Evolutionary conservation across 2,113 vertebrate genomes (phyloP), one percentile per base, ranked within the genome.

Genomic region (Sinocyclocheilus anshuiensis): DNA sequence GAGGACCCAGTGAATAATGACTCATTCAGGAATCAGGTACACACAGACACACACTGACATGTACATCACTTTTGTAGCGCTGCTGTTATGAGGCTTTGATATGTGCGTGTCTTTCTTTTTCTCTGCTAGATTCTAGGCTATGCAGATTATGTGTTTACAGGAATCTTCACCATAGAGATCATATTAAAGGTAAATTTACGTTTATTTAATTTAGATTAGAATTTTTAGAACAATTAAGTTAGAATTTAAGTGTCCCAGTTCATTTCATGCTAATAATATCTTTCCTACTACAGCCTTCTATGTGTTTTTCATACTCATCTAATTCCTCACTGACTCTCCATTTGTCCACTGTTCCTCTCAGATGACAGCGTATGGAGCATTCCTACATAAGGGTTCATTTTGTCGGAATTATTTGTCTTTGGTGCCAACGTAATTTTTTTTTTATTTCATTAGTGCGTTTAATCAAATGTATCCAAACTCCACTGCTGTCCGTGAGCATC

Each of bases 141-240:
- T 95, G 98, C 98, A 93, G 98, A 99, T 95, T 98, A 99, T 90
- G 97, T 99, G 93, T 99, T 99, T 94, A 99, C 98, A 92, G 98
- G 97, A 94, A 97, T 99, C 95, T 99, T 99, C 96, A 99, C 98
- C 81, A 98, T 99, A 91, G 98, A 99, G 96, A 99, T 99, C 94
- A 97, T 99, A 93, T 97, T 99, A 91, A 99, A 99, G 98, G 98
- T 99, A 88, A 79, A 24, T 82, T 9, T 57, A 16, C 45, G n/a
- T n/a, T n/a, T n/a, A n/a, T n/a, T n/a, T n/a, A n/a, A n/a, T n/a
- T n/a, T n/a, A n/a, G n/a, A n/a, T n/a, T n/a, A n/a, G n/a, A n/a
- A n/a, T n/a, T n/a, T n/a, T n/a, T n/a, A n/a, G n/a, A n/a, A n/a
- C n/a, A n/a, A n/a, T n/a, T n/a, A n/a, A n/a, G n/a, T n/a, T n/a